phyloP scores from a whole-genome alignment of 2,888 invertebrate genomes.

The Caenorhabditis sinica region DNA sequence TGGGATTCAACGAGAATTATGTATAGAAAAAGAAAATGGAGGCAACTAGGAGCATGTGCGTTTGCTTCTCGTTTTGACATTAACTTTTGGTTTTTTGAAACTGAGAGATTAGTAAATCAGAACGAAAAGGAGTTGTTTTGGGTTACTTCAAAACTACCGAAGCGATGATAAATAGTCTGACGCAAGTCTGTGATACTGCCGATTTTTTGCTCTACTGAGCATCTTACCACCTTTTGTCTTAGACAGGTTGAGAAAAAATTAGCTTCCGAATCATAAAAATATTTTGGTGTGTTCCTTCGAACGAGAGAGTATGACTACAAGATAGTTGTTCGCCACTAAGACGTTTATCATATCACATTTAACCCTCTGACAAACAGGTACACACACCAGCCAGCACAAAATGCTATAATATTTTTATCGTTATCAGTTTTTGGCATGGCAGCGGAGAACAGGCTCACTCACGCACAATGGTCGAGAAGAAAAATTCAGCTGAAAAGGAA shows the following conservation, averaged over 20 bases:
- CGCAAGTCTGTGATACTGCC: too few relatives aligned
- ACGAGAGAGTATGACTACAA: slow-evolving; percentile 10
- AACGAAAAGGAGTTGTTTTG: background rate
- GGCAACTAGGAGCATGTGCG: background rate
- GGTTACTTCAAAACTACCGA: background rate
- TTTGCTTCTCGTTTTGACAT: background rate
- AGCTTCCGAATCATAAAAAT: background rate
- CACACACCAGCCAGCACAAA: slow-evolving; percentile 5
- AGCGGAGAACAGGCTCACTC: slow-evolving; percentile 19
- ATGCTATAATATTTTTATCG: background rate
- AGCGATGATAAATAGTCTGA: too few relatives aligned
- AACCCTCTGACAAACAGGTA: slow-evolving; percentile 20
- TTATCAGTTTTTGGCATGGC: slow-evolving; percentile 28
- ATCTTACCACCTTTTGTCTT: too few relatives aligned
- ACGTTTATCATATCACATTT: slow-evolving; percentile 42
- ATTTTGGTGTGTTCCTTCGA: background rate
- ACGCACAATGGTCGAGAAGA: background rate
- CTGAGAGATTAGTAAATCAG: background rate
- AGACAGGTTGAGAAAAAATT: background rate
- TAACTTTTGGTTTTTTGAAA: background rate
- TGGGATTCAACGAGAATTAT: background rate
- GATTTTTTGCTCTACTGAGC: too few relatives aligned
- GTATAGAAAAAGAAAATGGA: background rate
- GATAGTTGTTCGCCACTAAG: slow-evolving; percentile 27
- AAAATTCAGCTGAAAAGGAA: slow-evolving; percentile 45